These are phyloP conservation scores for Pseudomugil tenellus DNA, from an alignment of 2,797 vertebrate genomes.

Conservation along the genomic window DNA sequence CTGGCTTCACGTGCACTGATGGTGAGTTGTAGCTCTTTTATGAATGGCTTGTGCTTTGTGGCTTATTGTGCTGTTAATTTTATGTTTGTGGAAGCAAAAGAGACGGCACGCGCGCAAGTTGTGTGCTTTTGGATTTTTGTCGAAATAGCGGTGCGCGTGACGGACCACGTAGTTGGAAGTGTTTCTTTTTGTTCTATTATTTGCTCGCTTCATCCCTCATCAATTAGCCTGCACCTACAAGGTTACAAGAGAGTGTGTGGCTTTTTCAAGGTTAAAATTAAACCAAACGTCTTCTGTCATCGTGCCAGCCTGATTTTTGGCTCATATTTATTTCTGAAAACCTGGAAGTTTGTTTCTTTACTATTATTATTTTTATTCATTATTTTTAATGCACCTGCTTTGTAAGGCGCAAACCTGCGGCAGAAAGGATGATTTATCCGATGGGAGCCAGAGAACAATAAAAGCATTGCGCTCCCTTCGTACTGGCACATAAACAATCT, in stretches of 20 bases:
- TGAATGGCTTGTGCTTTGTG: neutral
- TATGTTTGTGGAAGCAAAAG: neutral
- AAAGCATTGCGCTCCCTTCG: constrained; percentile 4
- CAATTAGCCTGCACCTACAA: constrained; percentile 64
- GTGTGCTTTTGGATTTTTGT: neutral
- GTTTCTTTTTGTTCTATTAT: constrained; percentile 44
- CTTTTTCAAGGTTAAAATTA: constrained; percentile 56
- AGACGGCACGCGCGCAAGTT: constrained; percentile 36
- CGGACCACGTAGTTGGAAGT: constrained; percentile 40
- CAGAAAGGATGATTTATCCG: constrained; percentile 20
- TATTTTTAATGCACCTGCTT: constrained; percentile 54
- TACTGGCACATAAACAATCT: constrained; percentile 34
- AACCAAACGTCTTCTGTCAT: neutral
- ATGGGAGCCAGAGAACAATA: constrained; percentile 33
- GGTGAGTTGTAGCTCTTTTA: constrained; percentile 73
- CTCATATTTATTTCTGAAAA: neutral
- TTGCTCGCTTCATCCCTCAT: constrained; percentile 34
- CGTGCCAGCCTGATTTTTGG: neutral
- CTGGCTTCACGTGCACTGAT: constrained; percentile 80
- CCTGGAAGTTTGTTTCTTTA: neutral
- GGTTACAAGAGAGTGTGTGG: constrained; percentile 42
- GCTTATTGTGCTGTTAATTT: neutral
- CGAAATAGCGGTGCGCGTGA: constrained; percentile 29
- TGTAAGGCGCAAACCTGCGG: constrained; percentile 3
- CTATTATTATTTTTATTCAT: neutral